Evolutionary conservation across 2,113 vertebrate species (phyloP), one percentile per base, ranked within the genome.

Genomic region (Ailuropoda melanoleuca): DNA sequence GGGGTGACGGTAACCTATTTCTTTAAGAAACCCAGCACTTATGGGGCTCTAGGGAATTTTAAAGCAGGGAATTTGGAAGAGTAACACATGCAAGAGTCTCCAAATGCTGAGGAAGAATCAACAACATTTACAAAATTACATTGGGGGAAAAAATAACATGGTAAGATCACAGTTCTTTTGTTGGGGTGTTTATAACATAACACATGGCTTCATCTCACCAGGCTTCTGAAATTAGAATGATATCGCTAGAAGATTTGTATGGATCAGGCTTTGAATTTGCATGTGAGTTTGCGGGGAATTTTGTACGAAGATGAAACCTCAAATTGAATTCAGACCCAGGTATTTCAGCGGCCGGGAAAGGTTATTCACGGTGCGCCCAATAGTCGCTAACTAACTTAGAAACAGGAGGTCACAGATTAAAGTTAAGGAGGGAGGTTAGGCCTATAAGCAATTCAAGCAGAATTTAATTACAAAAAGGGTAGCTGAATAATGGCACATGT

Each of bases 401-500:
- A 98, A 97, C 78, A 96, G 72, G 90, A 98, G 96, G 97, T 97
- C 97, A 94, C 1, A 86, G 91, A 96, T 70, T 93, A 80, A 97
- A 98, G 97, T 97, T 97, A 98, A 98, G 82, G 58, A 98, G 92
- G 93, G 93, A 97, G 94, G 95, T 97, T 98, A 98, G 98, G 88
- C 97, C 98, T 97, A 98, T 98, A 97, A 99, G 98, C 98, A 98
- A 98, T 98, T 98, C 85, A 92, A 97, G 98, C 78, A 98, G 98
- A 98, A 99, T 98, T 99, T 99, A 98, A 99, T 99, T 99, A 98
- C 95, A 94, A 96, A 97, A 97, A 98, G 96, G 97, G 96, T 97
- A 78, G 95, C 88, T 98, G 97, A 98, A 98, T 98, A 98, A 98
- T 98, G 95, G 97, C 94, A 94, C 90, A 85, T 97, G 97, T 98